phyloP scores from a whole-genome alignment of 2,797 vertebrate species.

The Enteromius thamalakanensis region DNA sequence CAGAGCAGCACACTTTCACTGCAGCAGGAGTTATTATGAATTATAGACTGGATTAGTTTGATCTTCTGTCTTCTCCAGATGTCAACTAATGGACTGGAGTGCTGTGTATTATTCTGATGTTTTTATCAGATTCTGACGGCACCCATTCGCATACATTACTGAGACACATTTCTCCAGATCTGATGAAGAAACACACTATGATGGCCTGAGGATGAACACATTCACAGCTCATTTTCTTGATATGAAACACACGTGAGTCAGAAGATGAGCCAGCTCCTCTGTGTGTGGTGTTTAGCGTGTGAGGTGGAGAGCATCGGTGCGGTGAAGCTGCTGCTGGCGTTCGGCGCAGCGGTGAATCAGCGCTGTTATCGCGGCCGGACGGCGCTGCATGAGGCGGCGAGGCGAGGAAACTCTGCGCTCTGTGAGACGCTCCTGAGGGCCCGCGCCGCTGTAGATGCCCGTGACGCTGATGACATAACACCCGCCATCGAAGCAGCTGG shows the following conservation, averaged over 20 bases:
- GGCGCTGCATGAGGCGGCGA: slow-evolving; percentile 90
- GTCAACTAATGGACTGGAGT: no score
- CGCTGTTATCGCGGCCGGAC: slow-evolving; percentile 92
- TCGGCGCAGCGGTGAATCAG: slow-evolving; percentile 88
- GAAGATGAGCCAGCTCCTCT: no score
- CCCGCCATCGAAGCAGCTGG: slow-evolving; percentile 91
- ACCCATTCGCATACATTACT: no score
- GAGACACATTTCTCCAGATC: no score
- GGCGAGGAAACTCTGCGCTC: slow-evolving; percentile 83
- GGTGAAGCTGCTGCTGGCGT: slow-evolving; percentile 81
- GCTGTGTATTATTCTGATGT: no score
- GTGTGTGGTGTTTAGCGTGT: slow-evolving; percentile 79
- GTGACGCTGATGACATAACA: slow-evolving; percentile 86
- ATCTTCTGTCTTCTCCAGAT: neutral
- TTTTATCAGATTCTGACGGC: no score
- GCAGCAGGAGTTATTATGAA: no score
- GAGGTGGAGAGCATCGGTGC: slow-evolving; percentile 83
- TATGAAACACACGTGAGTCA: neutral
- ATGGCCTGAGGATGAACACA: no score
- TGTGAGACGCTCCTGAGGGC: slow-evolving; percentile 85
- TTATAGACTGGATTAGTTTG: no score
- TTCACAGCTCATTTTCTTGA: neutral
- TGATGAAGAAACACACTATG: neutral
- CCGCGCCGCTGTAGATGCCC: slow-evolving; percentile 84
- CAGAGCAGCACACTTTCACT: neutral